These are phyloP conservation scores for Scophthalmus maximus DNA, from an alignment of 2,113 vertebrate species.

Conservation along the genomic window DNA sequence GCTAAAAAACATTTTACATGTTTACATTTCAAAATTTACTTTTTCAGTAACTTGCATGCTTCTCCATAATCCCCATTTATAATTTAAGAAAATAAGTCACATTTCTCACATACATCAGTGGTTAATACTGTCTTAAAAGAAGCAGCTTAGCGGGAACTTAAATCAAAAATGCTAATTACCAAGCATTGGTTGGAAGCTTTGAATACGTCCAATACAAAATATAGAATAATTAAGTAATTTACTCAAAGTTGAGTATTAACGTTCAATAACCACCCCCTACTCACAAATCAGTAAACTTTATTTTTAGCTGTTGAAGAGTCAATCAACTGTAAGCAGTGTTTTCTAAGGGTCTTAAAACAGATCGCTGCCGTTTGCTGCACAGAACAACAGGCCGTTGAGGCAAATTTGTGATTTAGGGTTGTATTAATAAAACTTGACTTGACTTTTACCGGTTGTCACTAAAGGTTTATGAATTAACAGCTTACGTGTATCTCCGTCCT, in stretches of 20 bases:
- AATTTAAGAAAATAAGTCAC: too few species aligned
- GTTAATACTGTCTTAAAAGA: background rate
- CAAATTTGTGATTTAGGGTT: background rate
- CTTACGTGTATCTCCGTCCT: slow-evolving; percentile 83
- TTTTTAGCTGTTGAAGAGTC: background rate
- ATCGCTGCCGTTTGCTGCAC: background rate
- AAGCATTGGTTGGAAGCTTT: background rate
- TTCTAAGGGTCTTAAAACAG: background rate
- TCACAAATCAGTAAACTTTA: background rate
- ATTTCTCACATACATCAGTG: background rate
- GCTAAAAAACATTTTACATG: too few species aligned
- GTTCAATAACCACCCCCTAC: background rate
- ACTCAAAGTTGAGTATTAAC: background rate
- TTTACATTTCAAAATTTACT: too few species aligned
- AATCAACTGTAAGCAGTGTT: background rate
- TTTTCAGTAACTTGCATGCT: background rate
- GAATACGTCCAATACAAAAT: too few species aligned
- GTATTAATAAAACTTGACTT: background rate
- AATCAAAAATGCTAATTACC: too few species aligned
- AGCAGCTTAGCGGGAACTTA: background rate
- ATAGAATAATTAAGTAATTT: background rate
- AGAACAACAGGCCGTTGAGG: background rate
- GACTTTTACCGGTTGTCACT: background rate
- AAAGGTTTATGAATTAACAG: background rate
- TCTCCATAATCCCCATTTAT: too few species aligned